A percentile compares a stretch with the other conserved stretches of the same genome.
Evolutionary conservation across 2,113 vertebrate species (phyloP).

Genomic region (Thamnaconus septentrionalis): DNA sequence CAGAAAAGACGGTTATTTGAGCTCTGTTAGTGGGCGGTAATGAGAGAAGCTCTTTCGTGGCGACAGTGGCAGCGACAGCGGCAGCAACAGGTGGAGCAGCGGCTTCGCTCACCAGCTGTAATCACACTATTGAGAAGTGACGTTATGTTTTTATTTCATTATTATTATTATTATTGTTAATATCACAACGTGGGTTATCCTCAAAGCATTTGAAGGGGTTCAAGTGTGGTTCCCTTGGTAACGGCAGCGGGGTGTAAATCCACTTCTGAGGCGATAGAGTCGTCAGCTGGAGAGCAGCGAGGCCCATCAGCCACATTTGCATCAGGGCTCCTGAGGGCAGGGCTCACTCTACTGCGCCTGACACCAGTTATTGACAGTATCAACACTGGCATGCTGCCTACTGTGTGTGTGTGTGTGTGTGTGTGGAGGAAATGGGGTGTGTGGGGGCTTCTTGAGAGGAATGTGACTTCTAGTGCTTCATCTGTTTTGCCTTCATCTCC

Average conservation of each 20-base stretch:
- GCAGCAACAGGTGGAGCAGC: neutral
- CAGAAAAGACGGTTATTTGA: slow-evolving; percentile 30
- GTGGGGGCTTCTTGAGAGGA: too few species aligned
- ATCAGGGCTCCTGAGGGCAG: slow-evolving; percentile 13
- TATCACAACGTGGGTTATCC: slow-evolving; percentile 11
- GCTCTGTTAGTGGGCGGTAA: slow-evolving; percentile 21
- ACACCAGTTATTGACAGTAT: slow-evolving; percentile 64
- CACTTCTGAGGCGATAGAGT: slow-evolving; percentile 17
- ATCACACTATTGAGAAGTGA: neutral
- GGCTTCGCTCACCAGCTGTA: neutral
- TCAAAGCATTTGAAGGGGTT: slow-evolving; percentile 21
- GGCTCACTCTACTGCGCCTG: slow-evolving; percentile 27
- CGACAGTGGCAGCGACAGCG: neutral
- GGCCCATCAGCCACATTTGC: slow-evolving; percentile 21
- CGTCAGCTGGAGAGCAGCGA: slow-evolving; percentile 30
- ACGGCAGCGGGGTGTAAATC: slow-evolving; percentile 60
- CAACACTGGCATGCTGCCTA: slow-evolving; percentile 49
- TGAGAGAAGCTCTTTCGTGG: slow-evolving; percentile 8
- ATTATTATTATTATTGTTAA: slow-evolving; percentile 18
- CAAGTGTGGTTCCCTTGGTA: slow-evolving; percentile 30
- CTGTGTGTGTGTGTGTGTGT: slow-evolving; percentile 10
- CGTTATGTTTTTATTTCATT: neutral
- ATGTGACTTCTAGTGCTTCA: too few species aligned
- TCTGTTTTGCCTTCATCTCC: too few species aligned
- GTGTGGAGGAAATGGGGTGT: slow-evolving; percentile 2